These are phyloP conservation scores for Drosophila neotestacea DNA, from an alignment of 2,888 invertebrate genomes.

Conservation along the genomic window DNA sequence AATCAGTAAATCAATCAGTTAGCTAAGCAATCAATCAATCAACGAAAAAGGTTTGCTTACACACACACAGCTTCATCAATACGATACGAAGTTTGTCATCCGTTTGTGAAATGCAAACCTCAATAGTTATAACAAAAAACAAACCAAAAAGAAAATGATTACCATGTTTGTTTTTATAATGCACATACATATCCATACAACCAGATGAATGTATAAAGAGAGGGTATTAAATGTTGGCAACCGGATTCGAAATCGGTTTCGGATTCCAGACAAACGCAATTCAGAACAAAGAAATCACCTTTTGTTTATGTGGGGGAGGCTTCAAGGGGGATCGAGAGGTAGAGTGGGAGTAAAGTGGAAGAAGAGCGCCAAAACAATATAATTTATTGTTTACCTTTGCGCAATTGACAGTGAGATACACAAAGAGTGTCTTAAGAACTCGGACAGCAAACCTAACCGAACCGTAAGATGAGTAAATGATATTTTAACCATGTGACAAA, in stretches of 20 bases:
- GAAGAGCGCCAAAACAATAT: constrained; percentile 61
- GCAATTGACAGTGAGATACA: constrained; percentile 22
- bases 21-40: constrained; percentile 31
- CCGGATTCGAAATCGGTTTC: constrained; percentile 54
- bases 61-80: constrained; percentile 31
- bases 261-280: constrained; percentile 33
- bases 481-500: constrained; percentile 46
- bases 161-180: constrained; percentile 45
- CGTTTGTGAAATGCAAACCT: constrained; percentile 47
- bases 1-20: constrained; percentile 28
- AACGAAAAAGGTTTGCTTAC: constrained; percentile 21
- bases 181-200: not conserved
- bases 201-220: not conserved
- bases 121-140: constrained; percentile 18
- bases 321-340: not conserved
- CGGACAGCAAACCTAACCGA: constrained; percentile 6
- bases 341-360: constrained; percentile 5
- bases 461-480: constrained; percentile 45
- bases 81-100: constrained; percentile 25
- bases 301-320: constrained; percentile 25
- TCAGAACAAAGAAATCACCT: constrained; percentile 58
- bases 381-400: constrained; percentile 64
- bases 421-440: constrained; percentile 24
- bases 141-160: constrained; percentile 36
- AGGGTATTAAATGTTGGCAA: constrained; percentile 46